Conservation (phyloP, 2,888 invertebrate species). For the Thecophora atra region DNA sequence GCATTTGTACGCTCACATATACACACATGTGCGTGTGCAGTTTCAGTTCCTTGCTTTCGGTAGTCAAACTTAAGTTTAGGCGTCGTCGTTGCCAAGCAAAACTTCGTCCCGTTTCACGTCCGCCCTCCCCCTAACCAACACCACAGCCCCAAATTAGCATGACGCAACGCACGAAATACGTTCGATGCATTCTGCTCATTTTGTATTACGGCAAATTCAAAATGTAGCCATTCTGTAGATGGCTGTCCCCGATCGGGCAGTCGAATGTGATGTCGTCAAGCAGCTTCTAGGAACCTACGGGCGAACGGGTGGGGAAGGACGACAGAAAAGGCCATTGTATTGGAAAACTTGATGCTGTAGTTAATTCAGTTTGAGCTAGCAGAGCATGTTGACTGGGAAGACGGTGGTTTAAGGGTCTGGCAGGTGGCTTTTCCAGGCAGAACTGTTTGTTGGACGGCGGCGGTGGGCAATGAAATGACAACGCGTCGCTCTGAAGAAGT, state of each 20-base stretch:
- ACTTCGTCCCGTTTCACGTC: neutral
- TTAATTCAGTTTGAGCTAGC: slow-evolving; percentile 62
- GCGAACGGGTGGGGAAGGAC: slow-evolving; percentile 39
- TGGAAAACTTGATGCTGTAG: slow-evolving; percentile 45
- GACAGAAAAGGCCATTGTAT: slow-evolving; percentile 25
- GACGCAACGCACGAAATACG: slow-evolving; percentile 60
- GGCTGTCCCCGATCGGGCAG: neutral
- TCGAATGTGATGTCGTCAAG: neutral
- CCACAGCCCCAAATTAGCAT: slow-evolving; percentile 57
- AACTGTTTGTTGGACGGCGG: neutral
- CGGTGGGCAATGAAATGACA: neutral
- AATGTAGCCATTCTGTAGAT: slow-evolving; percentile 58
- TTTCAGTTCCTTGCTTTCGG: slow-evolving; percentile 14
- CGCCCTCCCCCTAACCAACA: neutral
- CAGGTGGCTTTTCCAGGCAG: neutral
- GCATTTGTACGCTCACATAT: neutral
- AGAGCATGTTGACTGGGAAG: neutral
- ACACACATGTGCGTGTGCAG: neutral
- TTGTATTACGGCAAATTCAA: slow-evolving; percentile 62
- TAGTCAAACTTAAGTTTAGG: slow-evolving; percentile 16
- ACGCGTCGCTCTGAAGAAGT: slow-evolving; percentile 48
- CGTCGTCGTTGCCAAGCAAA: too few relatives aligned
- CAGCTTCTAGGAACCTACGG: slow-evolving; percentile 1
- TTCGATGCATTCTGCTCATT: slow-evolving; percentile 56
- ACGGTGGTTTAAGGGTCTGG: neutral